Conservation (phyloP, 1,140 invertebrate species). For the Papilio helenus region DNA sequence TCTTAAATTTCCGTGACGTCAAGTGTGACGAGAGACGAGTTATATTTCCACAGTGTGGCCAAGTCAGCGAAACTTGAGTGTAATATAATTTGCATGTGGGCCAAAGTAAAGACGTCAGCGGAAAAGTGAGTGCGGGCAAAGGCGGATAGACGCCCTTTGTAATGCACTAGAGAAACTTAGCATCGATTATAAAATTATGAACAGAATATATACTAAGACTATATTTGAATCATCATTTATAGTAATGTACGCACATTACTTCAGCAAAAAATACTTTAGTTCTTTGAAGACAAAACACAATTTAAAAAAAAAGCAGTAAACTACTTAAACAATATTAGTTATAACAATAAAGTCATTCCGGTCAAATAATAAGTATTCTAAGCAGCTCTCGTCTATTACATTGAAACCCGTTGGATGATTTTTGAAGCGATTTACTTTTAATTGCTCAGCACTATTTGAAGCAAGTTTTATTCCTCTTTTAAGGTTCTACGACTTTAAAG, state of each 20-base stretch:
- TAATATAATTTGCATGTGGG: slow-evolving; percentile 77
- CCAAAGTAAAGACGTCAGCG: slow-evolving; percentile 69
- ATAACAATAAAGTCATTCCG: background rate
- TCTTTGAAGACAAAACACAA: no score
- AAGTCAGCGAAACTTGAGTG: slow-evolving; percentile 75
- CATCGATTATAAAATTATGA: slow-evolving; percentile 37
- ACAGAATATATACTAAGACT: background rate
- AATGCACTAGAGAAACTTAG: slow-evolving; percentile 33
- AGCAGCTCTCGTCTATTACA: slow-evolving; percentile 19
- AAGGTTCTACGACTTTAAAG: slow-evolving; percentile 36
- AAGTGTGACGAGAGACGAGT: slow-evolving; percentile 60
- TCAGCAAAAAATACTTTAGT: no score
- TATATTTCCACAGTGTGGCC: slow-evolving; percentile 66
- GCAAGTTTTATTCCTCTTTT: slow-evolving; percentile 42
- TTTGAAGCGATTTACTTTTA: slow-evolving; percentile 41
- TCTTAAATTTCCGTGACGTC: slow-evolving; percentile 45
- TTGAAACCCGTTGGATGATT: slow-evolving; percentile 29
- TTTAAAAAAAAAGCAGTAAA: background rate
- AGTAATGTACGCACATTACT: no score
- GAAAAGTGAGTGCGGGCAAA: slow-evolving; percentile 28
- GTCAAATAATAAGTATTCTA: slow-evolving; percentile 11
- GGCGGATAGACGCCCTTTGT: slow-evolving; percentile 3
- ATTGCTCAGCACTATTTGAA: slow-evolving; percentile 39
- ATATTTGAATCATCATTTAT: background rate
- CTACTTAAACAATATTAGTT: background rate